phyloP scores from a whole-genome alignment of 2,888 invertebrate genomes.

The Zaprionus lineosus region DNA sequence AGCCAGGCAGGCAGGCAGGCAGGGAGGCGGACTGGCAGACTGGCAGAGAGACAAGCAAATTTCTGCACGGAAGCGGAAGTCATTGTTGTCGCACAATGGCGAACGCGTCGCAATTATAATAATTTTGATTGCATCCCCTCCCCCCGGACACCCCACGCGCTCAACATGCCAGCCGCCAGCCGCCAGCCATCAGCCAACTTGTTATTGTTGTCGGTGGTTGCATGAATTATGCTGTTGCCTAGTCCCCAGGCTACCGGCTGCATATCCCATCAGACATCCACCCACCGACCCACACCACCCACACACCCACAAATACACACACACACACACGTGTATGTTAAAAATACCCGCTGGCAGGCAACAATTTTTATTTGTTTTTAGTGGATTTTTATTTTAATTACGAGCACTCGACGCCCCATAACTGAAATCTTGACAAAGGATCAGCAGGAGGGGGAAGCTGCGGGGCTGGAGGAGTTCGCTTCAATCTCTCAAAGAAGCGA shows the following conservation, averaged over 20 bases:
- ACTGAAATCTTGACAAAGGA: not conserved
- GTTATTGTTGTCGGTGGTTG: slow-evolving; percentile 61
- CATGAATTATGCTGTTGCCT: slow-evolving; percentile 58
- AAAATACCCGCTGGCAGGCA: slow-evolving; percentile 15
- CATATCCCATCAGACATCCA: not conserved
- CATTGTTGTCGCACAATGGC: slow-evolving; percentile 79
- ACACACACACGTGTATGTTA: slow-evolving; percentile 23
- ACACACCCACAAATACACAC: not conserved
- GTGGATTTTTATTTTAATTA: slow-evolving; percentile 63
- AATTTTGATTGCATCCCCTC: slow-evolving; percentile 75
- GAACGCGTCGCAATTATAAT: slow-evolving; percentile 80
- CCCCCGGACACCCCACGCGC: not conserved
- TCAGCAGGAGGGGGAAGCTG: too few relatives aligned
- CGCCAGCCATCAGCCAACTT: slow-evolving; percentile 25
- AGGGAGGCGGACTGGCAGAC: slow-evolving; percentile 9
- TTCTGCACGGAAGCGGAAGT: slow-evolving; percentile 80
- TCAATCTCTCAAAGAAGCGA: too few relatives aligned
- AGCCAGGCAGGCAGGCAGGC: not conserved
- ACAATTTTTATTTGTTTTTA: slow-evolving; percentile 33
- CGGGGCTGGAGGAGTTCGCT: not conserved
- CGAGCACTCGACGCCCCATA: slow-evolving; percentile 40
- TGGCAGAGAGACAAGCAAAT: slow-evolving; percentile 66
- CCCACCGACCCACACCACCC: slow-evolving; percentile 26
- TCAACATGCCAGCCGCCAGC: not conserved
- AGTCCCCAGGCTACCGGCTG: slow-evolving; percentile 5